Base-by-base conservation (phyloP, 1,140 invertebrate genomes). In the Drosophila eugracilis region DNA sequence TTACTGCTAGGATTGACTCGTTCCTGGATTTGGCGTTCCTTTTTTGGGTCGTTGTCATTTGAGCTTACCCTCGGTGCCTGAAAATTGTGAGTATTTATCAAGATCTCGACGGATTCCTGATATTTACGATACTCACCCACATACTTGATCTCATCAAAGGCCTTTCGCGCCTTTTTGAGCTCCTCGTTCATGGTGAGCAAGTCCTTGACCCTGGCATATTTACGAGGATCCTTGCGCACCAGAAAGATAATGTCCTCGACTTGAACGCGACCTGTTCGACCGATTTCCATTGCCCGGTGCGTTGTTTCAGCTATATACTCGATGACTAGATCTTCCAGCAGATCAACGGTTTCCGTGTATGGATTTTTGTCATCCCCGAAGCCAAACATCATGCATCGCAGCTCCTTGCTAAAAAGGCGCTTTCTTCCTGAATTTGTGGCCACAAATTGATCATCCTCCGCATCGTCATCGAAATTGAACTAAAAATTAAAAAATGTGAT, bases 311-410 rank as follows among this genome's bases (percentile, higher is more conserved):
- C 97, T 19, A 99, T 98, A 92, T 98, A 99, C 93, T 99, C 98
- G 72, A 99, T 98, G 0, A 99, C 98, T 22, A 99, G 92, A 93
- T 99, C 98, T 93, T 99, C 99, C 10, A 99, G 93, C 36, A 99
- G 93, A 91, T 99, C 99, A 0, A 99, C 98, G 91, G 98, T 99
- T 93, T 99, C 98, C 21, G 98, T 99, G 85, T 99, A 99, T 0
- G 99, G 98, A 93, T 99, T 99, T 91, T 98, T 96, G 92, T 99
- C 98, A 93, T 99, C 99, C n/a, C 99, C 99, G 94, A 99, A 99
- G 0, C 99, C 99, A 92, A 98, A 99, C 97, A 99, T 99, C 98
- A 99, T 99, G 86, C 98, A 99, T 32, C 98, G 93, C 37, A 99
- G 92, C 92, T 98, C 97, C 91, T 98, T 97, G 30, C 96, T 97